Evolutionary conservation across 2,113 vertebrate species (phyloP), one percentile per base, ranked within the genome.

Genomic region (Leptobrachium leishanense): DNA sequence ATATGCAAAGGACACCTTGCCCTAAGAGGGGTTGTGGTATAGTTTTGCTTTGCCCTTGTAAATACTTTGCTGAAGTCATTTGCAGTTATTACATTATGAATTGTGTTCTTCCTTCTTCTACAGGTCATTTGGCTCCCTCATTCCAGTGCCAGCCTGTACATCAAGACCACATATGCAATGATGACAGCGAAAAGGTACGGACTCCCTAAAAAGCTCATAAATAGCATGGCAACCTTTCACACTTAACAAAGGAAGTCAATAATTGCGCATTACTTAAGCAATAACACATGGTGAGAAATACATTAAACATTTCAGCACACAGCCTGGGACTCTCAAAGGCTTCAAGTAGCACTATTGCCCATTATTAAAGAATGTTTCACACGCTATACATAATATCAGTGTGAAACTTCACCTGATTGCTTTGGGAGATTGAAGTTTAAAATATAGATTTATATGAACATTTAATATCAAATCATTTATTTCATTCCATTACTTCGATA

Each of bases 121-220:
- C 87, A 93, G 93, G 92, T 87, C 91, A 88, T 86, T 86, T 92
- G 87, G 91, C 86, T 85, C 82, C 91, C 87, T 86, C 91, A 44
- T 93, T 93, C 88, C 92, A 92, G 15, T 92, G 89, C 87, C 92
- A 93, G 84, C 86, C 91, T 83, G 84, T 91, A 84, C 92, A 91
- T 89, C 92, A 92, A 86, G 93, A 94, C 85, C 92, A 91, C 83
- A 91, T 92, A 87, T 93, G 88, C 89, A 91, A 88, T 86, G 91
- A 93, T 89, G 93, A 93, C 88, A 90, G 88, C 89, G 92, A 94
- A 86, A 94, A 93, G 93, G 93, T 94, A 81, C 54, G 65, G 66
- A 43, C 68, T 55, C 72, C 64, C 72, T 62, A 74, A 81, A 81
- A 81, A 81, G 64, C 72, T 74, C 78, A 74, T 74, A 74, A 74